Conservation (phyloP, 1,140 invertebrate species). For the Augochlora pura region DNA sequence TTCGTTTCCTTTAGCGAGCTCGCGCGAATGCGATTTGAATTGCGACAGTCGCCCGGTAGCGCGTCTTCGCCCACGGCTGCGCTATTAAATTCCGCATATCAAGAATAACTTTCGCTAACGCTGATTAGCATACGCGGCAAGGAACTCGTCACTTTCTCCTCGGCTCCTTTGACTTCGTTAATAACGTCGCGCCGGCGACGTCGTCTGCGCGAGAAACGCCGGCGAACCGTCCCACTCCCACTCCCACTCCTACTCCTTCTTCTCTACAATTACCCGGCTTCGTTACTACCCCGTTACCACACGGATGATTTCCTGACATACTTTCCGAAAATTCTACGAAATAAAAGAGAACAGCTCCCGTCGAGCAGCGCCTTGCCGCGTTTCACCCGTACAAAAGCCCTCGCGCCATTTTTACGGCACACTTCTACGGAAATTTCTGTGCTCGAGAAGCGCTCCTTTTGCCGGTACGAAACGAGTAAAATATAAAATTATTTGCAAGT, state of each 20-base stretch:
- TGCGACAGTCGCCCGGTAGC: background rate
- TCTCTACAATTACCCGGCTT: background rate
- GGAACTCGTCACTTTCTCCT: constrained; percentile 29
- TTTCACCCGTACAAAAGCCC: too few relatives aligned
- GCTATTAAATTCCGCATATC: constrained; percentile 22
- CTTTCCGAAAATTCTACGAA: too few relatives aligned
- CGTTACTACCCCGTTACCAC: too few relatives aligned
- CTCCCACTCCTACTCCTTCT: too few relatives aligned
- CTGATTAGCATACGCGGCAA: constrained; percentile 31
- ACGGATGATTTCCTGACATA: too few relatives aligned
- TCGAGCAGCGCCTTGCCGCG: too few relatives aligned
- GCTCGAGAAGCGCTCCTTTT: too few relatives aligned
- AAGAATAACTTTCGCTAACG: constrained; percentile 8
- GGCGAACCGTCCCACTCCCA: background rate
- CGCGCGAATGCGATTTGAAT: constrained; percentile 11
- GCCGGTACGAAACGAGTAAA: too few relatives aligned
- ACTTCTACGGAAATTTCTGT: too few relatives aligned
- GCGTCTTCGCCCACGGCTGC: background rate
- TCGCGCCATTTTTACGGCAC: too few relatives aligned
- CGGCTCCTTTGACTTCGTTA: constrained; percentile 4
- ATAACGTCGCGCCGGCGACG: background rate
- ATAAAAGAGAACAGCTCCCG: too few relatives aligned
- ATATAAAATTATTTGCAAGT: too few relatives aligned
- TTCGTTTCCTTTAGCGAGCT: background rate
- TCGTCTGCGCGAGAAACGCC: background rate